A percentile compares a stretch with the other conserved stretches of the same genome.
These are phyloP conservation scores for Scaptomyza graminum DNA, from an alignment of 1,140 invertebrate genomes.

Conservation along the genomic window DNA sequence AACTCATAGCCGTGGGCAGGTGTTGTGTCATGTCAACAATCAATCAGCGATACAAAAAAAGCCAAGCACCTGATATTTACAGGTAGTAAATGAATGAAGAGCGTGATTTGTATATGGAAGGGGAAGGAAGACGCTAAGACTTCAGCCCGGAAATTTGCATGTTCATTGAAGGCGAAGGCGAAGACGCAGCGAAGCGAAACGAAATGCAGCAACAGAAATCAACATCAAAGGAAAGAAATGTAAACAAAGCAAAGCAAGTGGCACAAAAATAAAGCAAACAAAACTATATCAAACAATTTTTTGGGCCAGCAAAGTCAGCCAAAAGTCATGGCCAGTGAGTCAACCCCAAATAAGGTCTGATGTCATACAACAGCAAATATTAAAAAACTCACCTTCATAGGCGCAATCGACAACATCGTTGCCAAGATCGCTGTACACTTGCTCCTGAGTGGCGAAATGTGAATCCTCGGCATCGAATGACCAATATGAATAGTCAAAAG, in stretches of 20 bases:
- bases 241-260: constrained; percentile 25
- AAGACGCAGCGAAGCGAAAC: constrained; percentile 9
- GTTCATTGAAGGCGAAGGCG: constrained; percentile 41
- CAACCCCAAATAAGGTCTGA: constrained; percentile 11
- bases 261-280: too few relatives aligned
- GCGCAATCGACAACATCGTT: constrained; percentile 96
- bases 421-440: constrained; percentile 94
- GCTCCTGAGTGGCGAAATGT: constrained; percentile 91
- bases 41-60: constrained; percentile 27
- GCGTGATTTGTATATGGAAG: too few relatives aligned
- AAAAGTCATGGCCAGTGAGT: constrained; percentile 26
- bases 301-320: constrained; percentile 11
- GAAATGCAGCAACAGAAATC: constrained; percentile 6
- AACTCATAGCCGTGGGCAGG: constrained; percentile 29
- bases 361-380: constrained; percentile 26
- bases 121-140: not conserved
- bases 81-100: not conserved
- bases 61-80: not conserved
- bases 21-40: constrained; percentile 39
- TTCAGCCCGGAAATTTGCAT: constrained; percentile 66
- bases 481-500: constrained; percentile 97
- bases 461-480: constrained; percentile 89
- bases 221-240: constrained; percentile 41
- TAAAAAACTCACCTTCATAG: constrained; percentile 87
- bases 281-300: constrained; percentile 3